These are phyloP conservation scores for Nebria salina DNA, from an alignment of 2,888 invertebrate genomes.

Conservation along the genomic window DNA sequence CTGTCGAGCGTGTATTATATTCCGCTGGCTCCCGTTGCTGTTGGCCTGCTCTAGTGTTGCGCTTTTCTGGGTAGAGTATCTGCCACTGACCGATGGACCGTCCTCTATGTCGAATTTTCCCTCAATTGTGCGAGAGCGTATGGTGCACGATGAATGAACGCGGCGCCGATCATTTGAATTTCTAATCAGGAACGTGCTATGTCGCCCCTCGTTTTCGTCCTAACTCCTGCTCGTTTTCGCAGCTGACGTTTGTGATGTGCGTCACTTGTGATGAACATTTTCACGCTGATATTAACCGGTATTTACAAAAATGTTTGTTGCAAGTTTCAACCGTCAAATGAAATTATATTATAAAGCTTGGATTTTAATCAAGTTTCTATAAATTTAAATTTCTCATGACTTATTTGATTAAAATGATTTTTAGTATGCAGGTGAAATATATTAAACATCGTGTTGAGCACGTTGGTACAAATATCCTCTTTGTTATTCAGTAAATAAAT, in stretches of 20 bases:
- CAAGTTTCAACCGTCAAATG: neutral
- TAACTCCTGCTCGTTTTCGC: conserved; percentile 19
- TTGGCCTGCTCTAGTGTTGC: neutral
- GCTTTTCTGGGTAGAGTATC: conserved; percentile 13
- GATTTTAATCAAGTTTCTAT: neutral
- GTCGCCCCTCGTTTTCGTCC: conserved; percentile 9
- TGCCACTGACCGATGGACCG: conserved; percentile 25
- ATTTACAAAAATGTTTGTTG: neutral
- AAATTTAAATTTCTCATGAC: neutral
- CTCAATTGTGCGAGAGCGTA: neutral
- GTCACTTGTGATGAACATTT: conserved; percentile 40
- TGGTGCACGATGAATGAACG: conserved; percentile 20
- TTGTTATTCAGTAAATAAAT: neutral
- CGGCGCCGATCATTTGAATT: conserved; percentile 38
- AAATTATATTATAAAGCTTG: neutral
- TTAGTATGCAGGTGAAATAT: neutral
- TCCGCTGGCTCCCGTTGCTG: neutral
- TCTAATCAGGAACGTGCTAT: conserved; percentile 26
- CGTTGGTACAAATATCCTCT: neutral
- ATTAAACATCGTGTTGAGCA: neutral
- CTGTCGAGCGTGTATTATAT: conserved; percentile 15
- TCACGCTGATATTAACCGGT: conserved; percentile 1
- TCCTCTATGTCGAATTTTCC: conserved; percentile 18
- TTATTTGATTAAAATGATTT: neutral
- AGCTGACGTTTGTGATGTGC: conserved; percentile 32